Percentiles rank a stretch among this genome's conserved stretches.
phyloP scores from a whole-genome alignment of 2,113 vertebrate genomes.

The Rutilus rutilus region DNA sequence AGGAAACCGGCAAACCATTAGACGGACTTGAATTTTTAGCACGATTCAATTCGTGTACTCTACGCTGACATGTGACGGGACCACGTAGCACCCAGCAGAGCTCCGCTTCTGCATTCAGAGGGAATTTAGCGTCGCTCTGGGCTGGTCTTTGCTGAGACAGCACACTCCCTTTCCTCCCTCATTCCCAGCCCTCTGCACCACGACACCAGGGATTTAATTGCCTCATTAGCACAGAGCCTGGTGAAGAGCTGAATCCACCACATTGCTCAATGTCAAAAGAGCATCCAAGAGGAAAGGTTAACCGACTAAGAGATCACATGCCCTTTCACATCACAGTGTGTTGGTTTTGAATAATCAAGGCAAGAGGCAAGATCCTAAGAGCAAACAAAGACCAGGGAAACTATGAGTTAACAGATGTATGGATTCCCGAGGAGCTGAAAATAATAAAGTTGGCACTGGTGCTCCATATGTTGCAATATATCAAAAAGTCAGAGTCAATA shows the following conservation, averaged over 20 bases:
- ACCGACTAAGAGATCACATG: constrained; percentile 69
- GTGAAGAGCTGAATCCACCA: constrained; percentile 65
- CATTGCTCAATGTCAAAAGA: constrained; percentile 76
- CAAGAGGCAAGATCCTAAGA: constrained; percentile 11
- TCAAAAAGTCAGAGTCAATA: constrained; percentile 1
- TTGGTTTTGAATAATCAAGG: constrained; percentile 59
- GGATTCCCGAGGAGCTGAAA: not conserved
- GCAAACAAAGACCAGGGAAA: not conserved
- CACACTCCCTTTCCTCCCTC: constrained; percentile 60
- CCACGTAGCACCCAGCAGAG: constrained; percentile 45
- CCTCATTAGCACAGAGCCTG: constrained; percentile 76
- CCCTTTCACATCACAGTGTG: constrained; percentile 60
- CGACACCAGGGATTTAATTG: constrained; percentile 75
- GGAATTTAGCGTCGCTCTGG: constrained; percentile 40
- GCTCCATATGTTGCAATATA: constrained; percentile 17
- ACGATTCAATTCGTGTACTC: not conserved
- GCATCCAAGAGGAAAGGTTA: constrained; percentile 75
- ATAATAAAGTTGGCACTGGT: not conserved
- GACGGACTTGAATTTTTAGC: not conserved
- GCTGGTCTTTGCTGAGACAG: constrained; percentile 74
- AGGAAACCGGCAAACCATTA: not conserved
- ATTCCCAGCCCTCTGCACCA: constrained; percentile 63
- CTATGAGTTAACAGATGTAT: not conserved
- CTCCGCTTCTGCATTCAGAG: constrained; percentile 61
- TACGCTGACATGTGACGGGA: not conserved